A percentile compares a stretch with the other conserved stretches of the same genome.
These are phyloP conservation scores for Spicauda simplicius DNA, from an alignment of 2,888 invertebrate genomes.

Conservation along the genomic window DNA sequence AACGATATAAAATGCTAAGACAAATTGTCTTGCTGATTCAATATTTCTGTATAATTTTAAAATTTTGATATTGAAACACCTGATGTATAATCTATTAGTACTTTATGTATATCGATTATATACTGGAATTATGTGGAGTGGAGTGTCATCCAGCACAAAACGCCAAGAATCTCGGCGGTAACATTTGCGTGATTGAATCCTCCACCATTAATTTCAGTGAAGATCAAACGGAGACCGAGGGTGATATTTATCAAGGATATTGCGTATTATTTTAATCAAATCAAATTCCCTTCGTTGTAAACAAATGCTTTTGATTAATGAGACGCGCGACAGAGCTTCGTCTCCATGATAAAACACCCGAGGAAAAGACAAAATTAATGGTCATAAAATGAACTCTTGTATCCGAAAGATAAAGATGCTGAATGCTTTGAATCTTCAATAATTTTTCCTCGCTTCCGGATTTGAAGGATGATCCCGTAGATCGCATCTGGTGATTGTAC, in stretches of 20 bases:
- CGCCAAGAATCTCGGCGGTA: constrained; percentile 61
- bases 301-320: constrained; percentile 86
- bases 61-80: no score
- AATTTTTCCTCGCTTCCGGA: constrained; percentile 76
- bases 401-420: constrained; percentile 82
- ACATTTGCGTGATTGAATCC: constrained; percentile 83
- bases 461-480: constrained; percentile 74
- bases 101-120: background rate
- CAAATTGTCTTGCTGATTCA: no score
- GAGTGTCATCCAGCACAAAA: constrained; percentile 45
- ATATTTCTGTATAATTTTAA: no score
- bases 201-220: constrained; percentile 82
- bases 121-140: background rate
- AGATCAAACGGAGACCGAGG: constrained; percentile 84
- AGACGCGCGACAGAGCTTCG: constrained; percentile 83
- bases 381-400: constrained; percentile 85
- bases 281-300: constrained; percentile 85
- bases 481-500: constrained; percentile 79
- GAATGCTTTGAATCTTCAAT: constrained; percentile 81
- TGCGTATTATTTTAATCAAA: constrained; percentile 86
- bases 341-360: constrained; percentile 83
- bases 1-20: no score
- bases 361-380: constrained; percentile 84
- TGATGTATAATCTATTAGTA: background rate
- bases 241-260: constrained; percentile 86